A percentile compares a stretch with the other conserved stretches of the same genome.
These are phyloP conservation scores for Balaeniceps rex DNA, from an alignment of 2,113 vertebrate genomes.

Conservation along the genomic window DNA sequence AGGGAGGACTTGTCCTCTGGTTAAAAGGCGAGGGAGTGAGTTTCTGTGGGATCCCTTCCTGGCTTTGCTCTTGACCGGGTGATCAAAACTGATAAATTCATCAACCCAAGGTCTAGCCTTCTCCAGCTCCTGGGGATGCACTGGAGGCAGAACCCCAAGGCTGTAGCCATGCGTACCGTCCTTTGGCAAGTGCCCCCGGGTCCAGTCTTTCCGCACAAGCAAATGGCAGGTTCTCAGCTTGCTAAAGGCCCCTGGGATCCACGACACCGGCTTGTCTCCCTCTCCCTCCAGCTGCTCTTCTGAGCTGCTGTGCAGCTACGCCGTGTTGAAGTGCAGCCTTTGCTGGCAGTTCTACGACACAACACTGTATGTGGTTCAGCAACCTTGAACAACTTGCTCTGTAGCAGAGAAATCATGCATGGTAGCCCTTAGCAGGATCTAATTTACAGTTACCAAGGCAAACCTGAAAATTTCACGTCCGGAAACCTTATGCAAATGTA, in stretches of 20 bases:
- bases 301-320: background rate
- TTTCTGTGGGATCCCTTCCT: background rate
- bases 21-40: background rate
- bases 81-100: background rate
- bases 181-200: background rate
- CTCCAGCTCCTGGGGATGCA: background rate
- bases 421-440: background rate
- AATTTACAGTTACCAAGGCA: background rate
- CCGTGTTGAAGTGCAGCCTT: rapidly evolving
- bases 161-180: rapidly evolving
- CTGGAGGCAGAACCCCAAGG: background rate
- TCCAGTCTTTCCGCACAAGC: background rate
- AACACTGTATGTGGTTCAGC: background rate
- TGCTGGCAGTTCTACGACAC: background rate
- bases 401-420: background rate
- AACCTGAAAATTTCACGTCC: background rate
- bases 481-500: background rate
- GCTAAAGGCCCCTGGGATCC: background rate
- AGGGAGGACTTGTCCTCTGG: background rate
- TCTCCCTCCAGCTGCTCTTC: background rate
- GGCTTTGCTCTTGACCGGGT: background rate
- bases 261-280: rapidly evolving
- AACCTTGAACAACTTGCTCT: background rate
- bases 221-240: background rate
- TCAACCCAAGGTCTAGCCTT: background rate